phyloP scores from a whole-genome alignment of 2,888 invertebrate genomes.

The Tuberolachnus salignus region DNA sequence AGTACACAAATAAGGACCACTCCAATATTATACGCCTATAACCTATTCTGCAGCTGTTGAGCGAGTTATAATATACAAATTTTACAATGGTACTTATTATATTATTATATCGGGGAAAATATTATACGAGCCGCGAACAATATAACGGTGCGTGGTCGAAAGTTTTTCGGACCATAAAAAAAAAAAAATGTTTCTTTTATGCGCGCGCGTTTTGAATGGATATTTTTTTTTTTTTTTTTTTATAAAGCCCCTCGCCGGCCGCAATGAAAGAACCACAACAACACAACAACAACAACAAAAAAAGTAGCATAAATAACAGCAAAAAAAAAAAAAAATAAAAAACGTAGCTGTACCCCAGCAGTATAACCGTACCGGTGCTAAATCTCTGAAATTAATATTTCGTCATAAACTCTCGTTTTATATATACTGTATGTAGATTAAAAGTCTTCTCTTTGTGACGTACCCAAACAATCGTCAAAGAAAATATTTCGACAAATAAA shows the following conservation, averaged over 20 bases:
- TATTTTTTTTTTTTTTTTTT: not conserved
- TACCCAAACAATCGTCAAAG: not conserved
- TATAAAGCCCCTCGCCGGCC: no score
- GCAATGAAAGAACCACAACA: not conserved
- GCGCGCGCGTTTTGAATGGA: not conserved
- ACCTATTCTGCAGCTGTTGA: no score
- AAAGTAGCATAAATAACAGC: not conserved
- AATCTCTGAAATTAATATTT: slow-evolving; percentile 20
- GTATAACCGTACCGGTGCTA: not conserved
- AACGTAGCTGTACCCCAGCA: no score
- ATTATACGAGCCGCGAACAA: no score
- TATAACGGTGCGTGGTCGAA: not conserved
- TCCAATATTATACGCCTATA: no score
- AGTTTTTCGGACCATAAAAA: not conserved
- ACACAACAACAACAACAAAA: no score
- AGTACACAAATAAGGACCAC: no score
- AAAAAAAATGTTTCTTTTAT: not conserved
- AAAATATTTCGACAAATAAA: slow-evolving; percentile 9
- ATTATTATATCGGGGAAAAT: not conserved
- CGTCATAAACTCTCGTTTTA: not conserved
- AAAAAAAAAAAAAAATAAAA: slow-evolving; percentile 6
- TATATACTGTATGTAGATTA: not conserved
- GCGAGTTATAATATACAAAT: not conserved
- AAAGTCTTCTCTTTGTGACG: slow-evolving; percentile 17
- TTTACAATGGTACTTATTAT: not conserved